These are phyloP conservation scores for Lepus americanus DNA, from an alignment of 2,113 vertebrate genomes.

Conservation along the genomic window DNA sequence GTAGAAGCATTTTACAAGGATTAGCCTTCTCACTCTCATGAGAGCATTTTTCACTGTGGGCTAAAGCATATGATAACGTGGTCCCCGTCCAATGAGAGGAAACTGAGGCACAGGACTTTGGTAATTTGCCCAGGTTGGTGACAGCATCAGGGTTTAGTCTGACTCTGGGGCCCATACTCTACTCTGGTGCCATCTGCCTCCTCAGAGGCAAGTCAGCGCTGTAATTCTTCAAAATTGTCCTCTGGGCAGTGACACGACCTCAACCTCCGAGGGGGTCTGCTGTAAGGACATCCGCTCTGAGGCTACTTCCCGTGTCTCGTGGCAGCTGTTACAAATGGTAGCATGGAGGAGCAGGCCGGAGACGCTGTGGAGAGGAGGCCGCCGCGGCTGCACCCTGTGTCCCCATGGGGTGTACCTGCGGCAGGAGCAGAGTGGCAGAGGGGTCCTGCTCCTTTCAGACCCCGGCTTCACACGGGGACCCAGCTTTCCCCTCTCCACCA, in stretches of 20 bases:
- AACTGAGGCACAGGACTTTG: background rate
- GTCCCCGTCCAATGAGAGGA: background rate
- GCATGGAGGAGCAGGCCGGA: background rate
- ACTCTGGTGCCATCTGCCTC: background rate
- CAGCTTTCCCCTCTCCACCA: too few species aligned
- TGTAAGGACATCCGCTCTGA: background rate
- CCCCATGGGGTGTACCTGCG: background rate
- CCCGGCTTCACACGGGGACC: background rate
- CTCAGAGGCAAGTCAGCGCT: background rate
- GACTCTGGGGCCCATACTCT: background rate
- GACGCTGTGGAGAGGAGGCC: background rate
- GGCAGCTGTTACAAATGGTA: accelerated
- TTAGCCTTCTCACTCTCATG: background rate
- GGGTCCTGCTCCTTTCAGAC: background rate
- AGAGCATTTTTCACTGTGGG: background rate
- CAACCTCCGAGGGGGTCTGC: background rate
- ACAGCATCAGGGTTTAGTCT: background rate
- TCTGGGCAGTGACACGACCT: background rate
- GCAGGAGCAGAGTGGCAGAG: background rate
- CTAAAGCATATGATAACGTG: background rate
- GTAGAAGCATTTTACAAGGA: background rate
- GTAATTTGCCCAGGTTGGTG: background rate
- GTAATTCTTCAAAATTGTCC: background rate
- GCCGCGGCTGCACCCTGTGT: accelerated
- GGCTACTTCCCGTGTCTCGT: accelerated